Evolutionary conservation across 2,888 invertebrate species (phyloP), one percentile per base, ranked within the genome.

Genomic region (Ctena decussata): DNA sequence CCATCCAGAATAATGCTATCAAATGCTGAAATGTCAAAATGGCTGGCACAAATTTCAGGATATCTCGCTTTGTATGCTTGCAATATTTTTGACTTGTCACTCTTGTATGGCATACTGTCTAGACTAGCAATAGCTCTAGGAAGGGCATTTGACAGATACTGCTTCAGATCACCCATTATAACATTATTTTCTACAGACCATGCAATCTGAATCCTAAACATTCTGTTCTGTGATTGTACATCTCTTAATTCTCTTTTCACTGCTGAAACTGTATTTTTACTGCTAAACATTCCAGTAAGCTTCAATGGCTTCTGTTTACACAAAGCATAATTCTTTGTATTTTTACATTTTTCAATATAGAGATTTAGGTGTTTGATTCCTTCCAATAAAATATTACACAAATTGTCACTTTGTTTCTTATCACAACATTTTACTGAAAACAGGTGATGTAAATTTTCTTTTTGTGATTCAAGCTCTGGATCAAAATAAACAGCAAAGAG

Each of bases 201-300:
- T n/a, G 32, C 41, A 32, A 75, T 57, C 24, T 57, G 53, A 46
- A 57, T 75, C 21, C 75, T 53, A 11, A 75, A 57, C 46, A 57
- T 46, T 35, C 24, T 46, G 30, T 75, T 60, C 37, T 75, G 57
- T 8, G 41, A 39, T 11, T 46, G 75, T 21, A 39, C 57, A 53
- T 75, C 75, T 75, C 57, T 75, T 11, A 60, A 30, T 60, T 60
- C 60, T 2, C 60, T 24, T 60, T 60, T 60, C 60, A 60, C 60
- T 27, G 60, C 3, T 60, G 60, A 60, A 60, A 60, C 30, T 18
- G 60, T 30, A 30, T 6, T 18, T 18, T 60, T 60, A 24, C 18
- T 60, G 60, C 60, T 21, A 60, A 60, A 60, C 1, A 18, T 18
- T 30, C 60, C 60, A 18, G 60, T 60, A 6, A 60, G 60, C 21